Base-by-base conservation (phyloP, 1,140 invertebrate species). In the Eriocheir sinensis region DNA sequence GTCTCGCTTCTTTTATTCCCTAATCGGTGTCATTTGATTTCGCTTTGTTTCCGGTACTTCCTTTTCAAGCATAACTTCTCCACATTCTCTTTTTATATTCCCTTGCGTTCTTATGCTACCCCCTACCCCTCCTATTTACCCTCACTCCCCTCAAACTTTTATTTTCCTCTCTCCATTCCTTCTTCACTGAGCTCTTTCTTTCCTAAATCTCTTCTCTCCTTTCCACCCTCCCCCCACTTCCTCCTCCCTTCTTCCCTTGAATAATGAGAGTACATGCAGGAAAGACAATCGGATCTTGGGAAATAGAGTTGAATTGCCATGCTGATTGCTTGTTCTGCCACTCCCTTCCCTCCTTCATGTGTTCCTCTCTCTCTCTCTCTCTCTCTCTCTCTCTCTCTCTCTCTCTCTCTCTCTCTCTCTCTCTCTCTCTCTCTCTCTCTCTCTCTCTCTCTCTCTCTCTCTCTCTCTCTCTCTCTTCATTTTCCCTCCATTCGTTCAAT, bases 381-480 rank as follows among this genome's bases (percentile, higher is more conserved):
- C 30, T 32, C 83, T 36, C 9, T 2, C 32, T 36, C 12, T 72
- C 83, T 85, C 83, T 86, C 83, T n/a, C 30, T n/a, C 30, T 36
- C 34, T n/a, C 30, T 8, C 30, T 85, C 1, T 86, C 32, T 32
- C 30, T 32, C 83, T 36, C 83, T 36, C 2, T 32, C 32, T 86
- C 83, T 32, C 30, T 32, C 83, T 86, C 32, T 2, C 30, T 32
- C 83, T 86, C 83, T 32, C 30, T 32, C 83, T 86, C 83, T 32
- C 30, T 32, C 83, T 86, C 83, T 83, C 80, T 83, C 80, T 83
- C 80, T 83, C 80, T 83, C 80, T 83, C 80, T 83, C 80, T 38
- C 27, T 34, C 34, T 34, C 34, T 88, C 85, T 88, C 85, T 34
- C 85, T 34, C 21, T 38, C 2, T 34, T 38, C 15, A 8, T 34